Base-by-base conservation (phyloP, 1,140 invertebrate genomes). In the Ptiloglossa arizonensis region DNA sequence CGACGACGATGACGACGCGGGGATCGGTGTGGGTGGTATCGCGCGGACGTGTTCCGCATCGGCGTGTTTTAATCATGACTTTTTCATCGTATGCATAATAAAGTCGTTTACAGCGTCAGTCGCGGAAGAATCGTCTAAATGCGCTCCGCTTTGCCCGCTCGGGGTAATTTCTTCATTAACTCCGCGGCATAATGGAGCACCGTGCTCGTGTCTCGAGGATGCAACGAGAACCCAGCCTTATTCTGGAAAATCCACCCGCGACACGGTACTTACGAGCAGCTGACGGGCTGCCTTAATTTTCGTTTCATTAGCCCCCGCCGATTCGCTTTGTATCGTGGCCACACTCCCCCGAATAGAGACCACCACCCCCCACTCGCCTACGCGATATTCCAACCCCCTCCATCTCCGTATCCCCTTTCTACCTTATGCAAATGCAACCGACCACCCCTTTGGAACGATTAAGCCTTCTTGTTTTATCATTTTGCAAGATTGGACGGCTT, bases 121-220 rank as follows among this genome's bases (percentile, higher is more conserved):
- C 52, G 59, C 66, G 60, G 54, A 73, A 80, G 59, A 82, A 82
- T 80, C 35, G 72, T 74, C 56, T 73, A 79, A 82, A 79, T 68
- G 76, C 75, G 60, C 48, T 24, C 38, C 50, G 59, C 57, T 80
- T 38, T 44, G 59, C 35, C 50, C 71, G 48, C 72, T 75, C 52
- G 44, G 57, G 70, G 48, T 86, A 87, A 87, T 87, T 82, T 80
- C 86, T 87, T 87, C 86, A 87, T 87, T 87, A 87, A 87, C 80
- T 66, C 75, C 35, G n/a, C 54, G 22, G 57, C 50, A 73, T 48
- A 79, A 69, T 70, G 78, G 50, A 67, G 64, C 78, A 72, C 62
- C 50, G 44, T 63, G 6, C 5, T 22, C 52, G n/a, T 17, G 24
- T 72, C 73, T 84, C 79, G 63, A 82, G 82, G 62, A 69, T 68